Evolutionary conservation across 92 coral and sea anemone species (phyloP), one percentile per base, ranked within the genome.

Genomic region (Epizoanthus fatuus): DNA sequence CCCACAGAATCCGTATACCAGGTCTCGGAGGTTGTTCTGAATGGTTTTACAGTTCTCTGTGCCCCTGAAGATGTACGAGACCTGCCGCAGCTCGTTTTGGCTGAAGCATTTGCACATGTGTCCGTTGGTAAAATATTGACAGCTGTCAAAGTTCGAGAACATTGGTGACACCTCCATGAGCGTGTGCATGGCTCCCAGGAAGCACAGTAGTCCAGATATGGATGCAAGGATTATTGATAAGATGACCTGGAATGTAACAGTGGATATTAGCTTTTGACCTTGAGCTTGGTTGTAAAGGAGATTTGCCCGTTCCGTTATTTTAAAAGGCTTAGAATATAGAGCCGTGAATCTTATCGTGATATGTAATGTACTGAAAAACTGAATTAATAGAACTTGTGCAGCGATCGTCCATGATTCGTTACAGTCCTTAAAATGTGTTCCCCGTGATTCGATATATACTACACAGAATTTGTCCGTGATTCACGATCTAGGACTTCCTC

Each of bases 1-100:
- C n/a, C 99, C 99, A 58, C 95, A 89, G 81, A 97, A 85, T 4
- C 98, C 99, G 58, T 95, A 97, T 74, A 93, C 98, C 84, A 97
- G 87, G 70, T 95, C 93, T 56, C 80, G 79, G 16, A 97, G 92
- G 58, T 91, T 92, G 75, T 63, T 81, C 85, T 94, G 96, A 55
- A 97, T 91, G 16, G 86, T 88, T 65, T 88, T 88, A 69, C 99
- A 97, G 72, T 91, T 93, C 32, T 72, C 88, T n/a, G 99, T 93
- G 44, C 79, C 96, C 62, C 92, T 87, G 91, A 97, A 97, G 78
- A 89, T 88, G 84, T 90, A 95, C 87, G 95, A 93, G 69, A 91
- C 95, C 77, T 92, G 95, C 74, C 93, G 92, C 58, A 94, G 84
- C n/a, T 90, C 94, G 79, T 87, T 88, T 45, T 89, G 88, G 64